Evolutionary conservation across 2,113 vertebrate genomes (phyloP).

Genomic region (Gavia stellata): DNA sequence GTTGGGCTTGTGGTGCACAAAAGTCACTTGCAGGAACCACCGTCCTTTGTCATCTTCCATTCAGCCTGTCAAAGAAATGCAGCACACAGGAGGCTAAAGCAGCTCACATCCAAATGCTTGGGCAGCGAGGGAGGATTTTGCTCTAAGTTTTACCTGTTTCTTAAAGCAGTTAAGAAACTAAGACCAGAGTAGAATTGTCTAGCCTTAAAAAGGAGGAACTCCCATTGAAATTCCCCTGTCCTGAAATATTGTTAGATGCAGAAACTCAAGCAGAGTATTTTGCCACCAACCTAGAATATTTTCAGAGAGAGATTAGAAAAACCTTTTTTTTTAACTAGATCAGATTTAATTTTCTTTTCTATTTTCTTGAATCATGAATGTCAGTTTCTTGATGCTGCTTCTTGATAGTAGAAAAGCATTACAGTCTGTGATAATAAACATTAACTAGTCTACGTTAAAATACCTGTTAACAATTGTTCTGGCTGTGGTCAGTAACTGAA

Average conservation of each 20-base stretch:
- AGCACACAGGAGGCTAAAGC: neutral
- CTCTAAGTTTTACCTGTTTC: neutral
- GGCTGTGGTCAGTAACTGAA: neutral
- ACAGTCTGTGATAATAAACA: neutral
- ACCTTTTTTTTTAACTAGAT: fast-evolving
- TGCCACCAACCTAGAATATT: neutral
- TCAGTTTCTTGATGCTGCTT: neutral
- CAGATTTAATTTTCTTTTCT: neutral
- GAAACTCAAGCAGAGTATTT: neutral
- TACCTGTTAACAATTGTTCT: neutral
- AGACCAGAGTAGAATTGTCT: neutral
- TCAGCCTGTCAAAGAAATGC: neutral
- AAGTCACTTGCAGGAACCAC: neutral
- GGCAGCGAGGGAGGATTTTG: neutral
- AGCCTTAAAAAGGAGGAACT: neutral
- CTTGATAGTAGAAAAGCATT: neutral
- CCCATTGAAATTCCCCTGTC: neutral
- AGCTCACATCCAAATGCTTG: neutral
- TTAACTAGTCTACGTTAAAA: neutral
- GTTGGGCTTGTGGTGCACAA: neutral
- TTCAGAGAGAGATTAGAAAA: neutral
- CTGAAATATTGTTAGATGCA: neutral
- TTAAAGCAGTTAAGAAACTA: neutral
- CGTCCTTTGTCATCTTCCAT: neutral
- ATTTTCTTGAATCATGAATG: neutral